Evolutionary conservation across 1,140 invertebrate species (phyloP).

Genomic region (Uloborus diversus): DNA sequence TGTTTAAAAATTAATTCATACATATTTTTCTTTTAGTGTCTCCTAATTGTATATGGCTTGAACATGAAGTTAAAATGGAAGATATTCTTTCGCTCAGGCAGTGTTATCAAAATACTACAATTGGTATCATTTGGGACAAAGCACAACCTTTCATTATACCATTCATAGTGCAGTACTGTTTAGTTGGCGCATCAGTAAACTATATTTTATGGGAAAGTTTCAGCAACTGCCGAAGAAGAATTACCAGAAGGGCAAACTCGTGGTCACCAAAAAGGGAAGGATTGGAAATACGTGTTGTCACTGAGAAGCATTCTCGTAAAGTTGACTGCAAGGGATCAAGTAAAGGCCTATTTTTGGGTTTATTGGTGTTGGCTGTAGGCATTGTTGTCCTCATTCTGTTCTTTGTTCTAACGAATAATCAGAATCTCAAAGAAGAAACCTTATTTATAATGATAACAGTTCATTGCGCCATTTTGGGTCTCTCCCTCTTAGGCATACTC

Average conservation of each 20-base stretch:
- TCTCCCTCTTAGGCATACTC: slow-evolving; percentile 68
- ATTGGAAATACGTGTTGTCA: neutral
- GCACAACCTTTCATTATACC: slow-evolving; percentile 73
- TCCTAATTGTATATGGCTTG: slow-evolving; percentile 49
- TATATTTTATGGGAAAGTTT: slow-evolving; percentile 74
- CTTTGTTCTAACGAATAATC: slow-evolving; percentile 72
- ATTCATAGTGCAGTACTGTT: slow-evolving; percentile 70
- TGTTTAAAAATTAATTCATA: neutral
- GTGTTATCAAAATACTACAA: slow-evolving; percentile 71
- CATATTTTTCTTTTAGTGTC: slow-evolving; percentile 45
- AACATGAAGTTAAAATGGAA: slow-evolving; percentile 65
- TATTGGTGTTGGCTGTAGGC: slow-evolving; percentile 71
- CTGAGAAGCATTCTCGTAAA: neutral
- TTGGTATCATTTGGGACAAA: slow-evolving; percentile 72
- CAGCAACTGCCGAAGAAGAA: slow-evolving; percentile 59
- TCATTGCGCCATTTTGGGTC: slow-evolving; percentile 61
- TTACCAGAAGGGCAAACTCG: neutral
- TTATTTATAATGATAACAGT: slow-evolving; percentile 62
- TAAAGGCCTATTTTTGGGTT: slow-evolving; percentile 72
- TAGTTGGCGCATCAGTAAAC: slow-evolving; percentile 73
- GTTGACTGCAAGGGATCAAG: slow-evolving; percentile 71
- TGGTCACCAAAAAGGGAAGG: slow-evolving; percentile 12
- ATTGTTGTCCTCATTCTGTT: slow-evolving; percentile 74
- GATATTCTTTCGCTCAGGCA: slow-evolving; percentile 70
- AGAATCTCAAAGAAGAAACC: slow-evolving; percentile 68